Conservation (phyloP, 2,113 vertebrate genomes). For the Podilymbus podiceps region DNA sequence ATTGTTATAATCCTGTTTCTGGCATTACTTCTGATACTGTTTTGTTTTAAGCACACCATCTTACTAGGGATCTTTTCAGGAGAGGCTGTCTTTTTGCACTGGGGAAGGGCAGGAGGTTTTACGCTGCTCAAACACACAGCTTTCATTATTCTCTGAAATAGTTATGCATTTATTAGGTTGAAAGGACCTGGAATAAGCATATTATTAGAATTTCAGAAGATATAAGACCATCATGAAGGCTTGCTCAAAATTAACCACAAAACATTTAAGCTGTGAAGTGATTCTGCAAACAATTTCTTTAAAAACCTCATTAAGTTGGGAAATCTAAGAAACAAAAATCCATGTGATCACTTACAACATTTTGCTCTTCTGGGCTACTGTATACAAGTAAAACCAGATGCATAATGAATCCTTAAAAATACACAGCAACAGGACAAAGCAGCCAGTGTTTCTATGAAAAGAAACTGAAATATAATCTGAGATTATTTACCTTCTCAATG, state of each 20-base stretch:
- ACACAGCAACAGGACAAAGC: background rate
- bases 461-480: background rate
- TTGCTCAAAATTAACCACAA: background rate
- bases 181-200: background rate
- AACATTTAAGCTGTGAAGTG: background rate
- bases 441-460: background rate
- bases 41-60: background rate
- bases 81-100: background rate
- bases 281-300: background rate
- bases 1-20: background rate
- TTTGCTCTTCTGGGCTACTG: background rate
- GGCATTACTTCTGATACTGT: background rate
- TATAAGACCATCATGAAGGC: background rate
- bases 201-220: background rate
- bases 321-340: background rate
- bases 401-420: background rate
- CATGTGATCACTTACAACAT: rapidly evolving
- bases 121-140: background rate
- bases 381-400: background rate
- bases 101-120: background rate
- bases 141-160: background rate
- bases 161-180: background rate
- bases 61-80: background rate
- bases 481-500: conserved; percentile 88
- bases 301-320: background rate